A percentile compares a stretch with the other conserved stretches of the same genome.
Evolutionary conservation across 1,140 invertebrate species (phyloP).

Genomic region (Hyposmocoma kahamanoa): DNA sequence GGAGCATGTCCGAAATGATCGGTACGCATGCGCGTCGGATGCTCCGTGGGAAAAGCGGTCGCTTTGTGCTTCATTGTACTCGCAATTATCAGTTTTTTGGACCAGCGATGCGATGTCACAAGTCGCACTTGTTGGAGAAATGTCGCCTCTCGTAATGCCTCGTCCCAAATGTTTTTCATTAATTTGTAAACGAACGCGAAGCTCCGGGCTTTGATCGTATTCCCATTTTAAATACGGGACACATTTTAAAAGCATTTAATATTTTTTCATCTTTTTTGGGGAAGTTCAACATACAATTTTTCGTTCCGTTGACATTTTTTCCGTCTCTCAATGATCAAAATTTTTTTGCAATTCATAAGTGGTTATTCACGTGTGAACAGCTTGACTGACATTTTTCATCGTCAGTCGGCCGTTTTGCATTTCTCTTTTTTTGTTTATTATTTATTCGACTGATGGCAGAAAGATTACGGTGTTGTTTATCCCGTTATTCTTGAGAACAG

Average conservation of each 20-base stretch:
- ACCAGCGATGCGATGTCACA: conserved; percentile 32
- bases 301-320: not conserved
- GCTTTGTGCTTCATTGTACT: conserved; percentile 64
- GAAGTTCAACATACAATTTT: too few relatives aligned
- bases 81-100: conserved; percentile 66
- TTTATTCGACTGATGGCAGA: too few relatives aligned
- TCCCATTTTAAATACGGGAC: too few relatives aligned
- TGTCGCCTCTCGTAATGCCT: conserved; percentile 54
- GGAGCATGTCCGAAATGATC: conserved; percentile 56
- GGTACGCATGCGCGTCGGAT: conserved; percentile 51
- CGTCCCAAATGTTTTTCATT: conserved; percentile 52
- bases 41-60: conserved; percentile 65
- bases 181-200: conserved; percentile 39
- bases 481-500: too few relatives aligned
- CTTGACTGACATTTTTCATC: conserved; percentile 41
- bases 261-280: too few relatives aligned
- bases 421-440: conserved; percentile 19
- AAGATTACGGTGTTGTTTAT: too few relatives aligned
- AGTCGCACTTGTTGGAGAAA: conserved; percentile 53
- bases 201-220: too few relatives aligned
- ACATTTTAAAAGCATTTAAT: too few relatives aligned
- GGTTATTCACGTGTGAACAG: conserved; percentile 40
- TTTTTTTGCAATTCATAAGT: conserved; percentile 31
- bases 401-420: conserved; percentile 25
- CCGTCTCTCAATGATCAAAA: conserved; percentile 17